Evolutionary conservation across 2,888 invertebrate species (phyloP), one percentile per base, ranked within the genome.

Genomic region (Suillia variegata): DNA sequence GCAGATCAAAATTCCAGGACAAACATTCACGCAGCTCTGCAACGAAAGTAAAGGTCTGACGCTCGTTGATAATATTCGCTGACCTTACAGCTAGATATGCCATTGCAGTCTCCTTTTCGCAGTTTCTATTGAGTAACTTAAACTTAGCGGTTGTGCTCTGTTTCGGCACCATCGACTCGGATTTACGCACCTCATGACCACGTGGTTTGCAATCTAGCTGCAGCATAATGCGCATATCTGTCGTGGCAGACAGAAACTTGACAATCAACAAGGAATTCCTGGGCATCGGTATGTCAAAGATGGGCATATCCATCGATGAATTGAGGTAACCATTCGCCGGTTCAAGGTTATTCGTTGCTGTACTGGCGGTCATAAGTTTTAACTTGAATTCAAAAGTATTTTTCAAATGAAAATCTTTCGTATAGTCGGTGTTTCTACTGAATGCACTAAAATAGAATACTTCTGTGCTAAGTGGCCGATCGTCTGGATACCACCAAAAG

Each of bases 401-500:
- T 18, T 21, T 21, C 0, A 59, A 49, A 13, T 48, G 20, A 8
- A 31, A 53, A 1, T 58, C 12, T 0, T 33, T 56, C 10, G 56
- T 13, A 0, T 56, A 58, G 0, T 4, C 12, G 34, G 59, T 8
- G 1, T 55, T 54, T 24, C 38, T 55, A 6, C 63, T 54, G 45
- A 66, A 68, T 1, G 53, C 62, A 20, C 67, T 65, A 0, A 74
- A 33, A 4, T 65, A 60, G 1, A 74, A 52, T 2, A 72, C 58
- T 2, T 66, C 51, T 0, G 67, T 67, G 20, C 56, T 62, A 1
- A 67, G 26, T 13, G 62, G 59, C 18, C 59, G 50, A 31, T 70
- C 62, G 15, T 66, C 66, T 4, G 75, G 75, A 65, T 64, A 67
- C 75, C 75, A 76, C 75, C 75, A 76, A 57, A 70, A 68, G 4